Percentiles rank a stretch among this genome's conserved stretches.
phyloP scores from a whole-genome alignment of 2,113 vertebrate genomes.

The Mus pahari region DNA sequence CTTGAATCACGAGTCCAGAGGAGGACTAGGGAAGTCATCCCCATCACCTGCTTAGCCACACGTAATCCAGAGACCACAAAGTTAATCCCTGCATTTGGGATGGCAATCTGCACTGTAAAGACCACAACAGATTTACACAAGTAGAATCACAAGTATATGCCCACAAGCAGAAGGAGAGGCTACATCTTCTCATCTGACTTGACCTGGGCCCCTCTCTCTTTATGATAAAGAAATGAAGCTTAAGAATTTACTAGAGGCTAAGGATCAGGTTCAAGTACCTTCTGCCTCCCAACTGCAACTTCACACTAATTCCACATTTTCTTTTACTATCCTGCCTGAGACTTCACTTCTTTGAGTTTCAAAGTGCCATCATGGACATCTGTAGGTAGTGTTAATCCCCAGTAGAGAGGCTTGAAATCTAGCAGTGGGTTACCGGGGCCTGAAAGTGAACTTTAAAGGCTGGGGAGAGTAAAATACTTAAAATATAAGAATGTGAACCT shows the following conservation, averaged over 20 bases:
- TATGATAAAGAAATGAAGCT: not conserved
- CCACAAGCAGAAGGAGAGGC: not conserved
- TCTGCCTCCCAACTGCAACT: not conserved
- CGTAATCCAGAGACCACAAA: not conserved
- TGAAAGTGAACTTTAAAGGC: not conserved
- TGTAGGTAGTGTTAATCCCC: not conserved
- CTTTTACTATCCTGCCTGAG: not conserved
- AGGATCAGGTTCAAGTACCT: not conserved
- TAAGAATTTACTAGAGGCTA: not conserved
- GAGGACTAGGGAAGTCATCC: not conserved
- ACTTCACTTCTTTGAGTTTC: not conserved
- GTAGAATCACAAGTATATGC: not conserved
- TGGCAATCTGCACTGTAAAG: slow-evolving; percentile 23
- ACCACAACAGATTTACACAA: not conserved
- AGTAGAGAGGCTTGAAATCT: not conserved
- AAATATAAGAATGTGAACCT: not conserved
- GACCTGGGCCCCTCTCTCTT: not conserved
- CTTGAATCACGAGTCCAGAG: not conserved
- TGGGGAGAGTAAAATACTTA: not conserved
- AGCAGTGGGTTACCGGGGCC: not conserved
- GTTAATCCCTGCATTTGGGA: slow-evolving; percentile 35
- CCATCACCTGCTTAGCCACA: not conserved
- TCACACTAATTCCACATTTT: not conserved
- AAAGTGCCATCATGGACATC: not conserved
- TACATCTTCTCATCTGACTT: not conserved